Evolutionary conservation across 2,113 vertebrate species (phyloP), one percentile per base, ranked within the genome.

Genomic region (Malurus elegans): DNA sequence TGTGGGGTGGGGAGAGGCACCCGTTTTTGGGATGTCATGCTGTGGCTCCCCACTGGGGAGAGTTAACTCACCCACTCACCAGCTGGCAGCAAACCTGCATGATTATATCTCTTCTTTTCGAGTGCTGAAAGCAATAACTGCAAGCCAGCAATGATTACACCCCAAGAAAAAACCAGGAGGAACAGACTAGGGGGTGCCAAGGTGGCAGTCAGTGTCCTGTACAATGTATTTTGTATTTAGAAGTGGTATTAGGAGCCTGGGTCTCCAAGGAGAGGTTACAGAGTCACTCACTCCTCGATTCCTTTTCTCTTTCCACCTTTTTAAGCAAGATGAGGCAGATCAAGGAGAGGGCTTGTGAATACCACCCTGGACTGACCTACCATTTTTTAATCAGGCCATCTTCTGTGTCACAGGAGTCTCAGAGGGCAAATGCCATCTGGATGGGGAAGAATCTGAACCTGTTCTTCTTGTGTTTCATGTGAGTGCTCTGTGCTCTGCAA

Each of bases 151-250:
- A n/a, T 18, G 14, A 8, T 3, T n/a, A 32, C 0, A 5, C 12
- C 12, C 31, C 31, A 34, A 36, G 31, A 71, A 65, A 80, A 25
- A 5, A 18, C 6, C 42, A 12, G 0, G 2, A 92, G 23, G 14
- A 66, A 20, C 54, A 93, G 71, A 8, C 10, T 32, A 32, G 29
- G 20, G 24, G 18, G 25, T 36, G 57, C 11, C 21, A 40, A 24
- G 10, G 8, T 3, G 4, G 14, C 1, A 47, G 5, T 2, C 2
- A 8, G 3, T 60, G 34, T 36, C 25, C 14, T 29, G 1, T n/a
- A 36, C 21, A 20, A 18, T 23, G 12, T 23, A 6, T 6, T 6
- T 51, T 2, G 10, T 9, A 4, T 56, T 79, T 36, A 26, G 40
- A 28, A 75, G 20, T 38, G 34, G 11, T 24, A 17, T 45, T 56